phyloP scores from a whole-genome alignment of 2,888 invertebrate genomes.

The Stenodema calcarata region DNA sequence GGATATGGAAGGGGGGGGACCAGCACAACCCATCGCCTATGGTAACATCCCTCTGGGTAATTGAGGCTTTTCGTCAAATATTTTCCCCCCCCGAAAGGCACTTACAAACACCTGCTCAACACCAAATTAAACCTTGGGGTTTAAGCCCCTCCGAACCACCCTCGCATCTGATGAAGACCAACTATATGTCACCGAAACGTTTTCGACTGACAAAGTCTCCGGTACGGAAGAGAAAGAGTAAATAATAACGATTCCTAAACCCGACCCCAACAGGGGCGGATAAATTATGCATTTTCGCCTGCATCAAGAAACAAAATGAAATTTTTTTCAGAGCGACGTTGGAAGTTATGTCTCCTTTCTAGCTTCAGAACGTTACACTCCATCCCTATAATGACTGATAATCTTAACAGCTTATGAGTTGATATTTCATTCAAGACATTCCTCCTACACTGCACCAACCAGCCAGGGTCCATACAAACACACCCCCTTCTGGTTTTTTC shows the following conservation, averaged over 20 bases:
- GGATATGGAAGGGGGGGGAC: too few species aligned
- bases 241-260: not conserved
- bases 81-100: not conserved
- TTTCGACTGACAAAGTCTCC: constrained; percentile 1
- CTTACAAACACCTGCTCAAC: constrained; percentile 36
- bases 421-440: too few species aligned
- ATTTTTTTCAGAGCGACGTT: too few species aligned
- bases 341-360: too few species aligned
- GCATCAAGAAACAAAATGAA: not conserved
- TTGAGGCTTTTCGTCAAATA: constrained; percentile 34
- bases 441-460: too few species aligned
- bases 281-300: not conserved
- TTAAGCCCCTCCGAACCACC: not conserved
- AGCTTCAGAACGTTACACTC: too few species aligned
- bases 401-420: too few species aligned
- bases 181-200: constrained; percentile 35
- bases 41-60: not conserved
- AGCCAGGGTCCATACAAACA: too few species aligned
- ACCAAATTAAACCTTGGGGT: constrained; percentile 22
- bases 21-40: not conserved
- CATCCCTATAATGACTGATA: too few species aligned
- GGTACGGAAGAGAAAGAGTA: not conserved
- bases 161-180: constrained; percentile 1
- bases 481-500: too few species aligned
- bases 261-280: not conserved